Evolutionary conservation across 2,797 vertebrate genomes (phyloP), one percentile per base, ranked within the genome.

Genomic region (Cryptoprocta ferox): DNA sequence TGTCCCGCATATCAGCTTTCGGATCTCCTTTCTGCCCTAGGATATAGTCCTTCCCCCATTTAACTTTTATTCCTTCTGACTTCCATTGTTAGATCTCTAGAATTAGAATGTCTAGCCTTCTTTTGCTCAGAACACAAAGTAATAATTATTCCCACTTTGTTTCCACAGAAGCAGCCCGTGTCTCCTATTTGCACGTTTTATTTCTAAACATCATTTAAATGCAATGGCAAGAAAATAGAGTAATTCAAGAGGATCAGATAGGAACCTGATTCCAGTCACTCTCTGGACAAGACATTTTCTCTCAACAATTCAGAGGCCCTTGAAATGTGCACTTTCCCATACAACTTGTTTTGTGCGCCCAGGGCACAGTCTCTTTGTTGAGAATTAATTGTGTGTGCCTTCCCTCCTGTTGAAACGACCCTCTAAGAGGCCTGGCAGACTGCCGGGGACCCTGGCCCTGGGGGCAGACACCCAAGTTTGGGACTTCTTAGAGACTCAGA

Each of bases 21-120:
- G 82, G 42, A 3, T 96, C 88, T 90, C 81, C 76, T 92, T 97
- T 81, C 48, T 84, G 76, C 28, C 93, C 71, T 10, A 76, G 66
- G 24, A 59, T 61, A 39, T n/a, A 63, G 80, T 89, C 88, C 91
- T 75, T 65, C 26, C 28, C 35, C 90, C 45, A 9, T 76, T 80
- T 79, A 24, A 68, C 16, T 59, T 80, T 59, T 73, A 73, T 73
- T 87, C 37, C 66, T 95, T 79, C 79, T 91, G 24, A 73, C 28
- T 79, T 95, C 91, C 94, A 59, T 94, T 87, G 93, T 91, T 91
- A 89, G 80, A 45, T 85, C 56, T 95, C 95, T 90, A 81, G 94
- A 97, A 92, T 96, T 97, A 96, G 78, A 85, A 73, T 71, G 81
- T 86, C 95, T 92, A 93, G 70, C n/a, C 53, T 94, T 91, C 89